Base-by-base conservation (phyloP, 2,113 vertebrate species). In the Pollimyrus isidori region DNA sequence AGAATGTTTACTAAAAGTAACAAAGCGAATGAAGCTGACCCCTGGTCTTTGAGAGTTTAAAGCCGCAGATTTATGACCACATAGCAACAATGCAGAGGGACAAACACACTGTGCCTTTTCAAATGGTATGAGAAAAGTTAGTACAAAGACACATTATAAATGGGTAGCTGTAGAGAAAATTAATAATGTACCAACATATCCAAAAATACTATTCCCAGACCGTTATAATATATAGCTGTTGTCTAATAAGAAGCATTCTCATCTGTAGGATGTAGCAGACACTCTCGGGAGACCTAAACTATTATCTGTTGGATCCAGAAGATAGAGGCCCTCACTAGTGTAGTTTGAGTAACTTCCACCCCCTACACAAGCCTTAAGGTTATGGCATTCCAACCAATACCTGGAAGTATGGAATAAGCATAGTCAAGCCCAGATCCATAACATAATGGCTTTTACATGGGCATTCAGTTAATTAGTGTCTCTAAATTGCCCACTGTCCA, bases 131-230 rank as follows among this genome's bases (percentile, higher is more conserved):
- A 84, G 48, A 23, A 23, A 48, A 84, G 45, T 48, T 49, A 30
- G 10, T 30, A 85, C 42, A 85, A 85, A 85, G 45, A 48, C 48
- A 85, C n/a, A 85, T 76, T 42, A 42, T 48, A 50, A 85, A 85
- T 85, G 83, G 48, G 48, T 26, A 26, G n/a, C 21, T 85, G 83
- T 48, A 26, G 23, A 85, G 45, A 23, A 85, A 45, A 85, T 85
- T 49, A 85, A 85, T 23, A 85, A 85, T 85, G 83, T 49, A 85
- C 45, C 21, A 85, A 49, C 42, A n/a, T 85, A 49, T 85, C 83
- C n/a, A 49, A 6, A 50, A 85, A 85, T 49, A 49, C 45, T 48
- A 48, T 49, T 85, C 83, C 83, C 45, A 48, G n/a, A 26, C 83
- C 0, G 82, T 49, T 49, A 85, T 21, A 49, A 85, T 42, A 42